These are phyloP conservation scores for Astatoreochromis straeleni DNA, from an alignment of 2,113 vertebrate genomes.

Conservation along the genomic window DNA sequence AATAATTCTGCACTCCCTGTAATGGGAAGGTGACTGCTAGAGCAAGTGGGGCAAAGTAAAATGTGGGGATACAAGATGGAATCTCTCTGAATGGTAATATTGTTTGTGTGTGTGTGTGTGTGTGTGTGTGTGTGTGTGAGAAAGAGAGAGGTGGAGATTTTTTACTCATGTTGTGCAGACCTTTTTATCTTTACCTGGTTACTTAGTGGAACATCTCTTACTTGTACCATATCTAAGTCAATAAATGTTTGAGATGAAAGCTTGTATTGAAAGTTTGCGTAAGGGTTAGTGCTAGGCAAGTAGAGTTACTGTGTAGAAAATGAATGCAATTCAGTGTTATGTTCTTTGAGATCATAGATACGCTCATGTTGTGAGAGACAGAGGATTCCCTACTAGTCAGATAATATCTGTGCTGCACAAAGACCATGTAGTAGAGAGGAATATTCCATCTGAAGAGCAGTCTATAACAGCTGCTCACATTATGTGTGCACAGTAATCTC, in stretches of 20 bases:
- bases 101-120: not conserved
- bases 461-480: not conserved
- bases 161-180: not conserved
- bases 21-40: not conserved
- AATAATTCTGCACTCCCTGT: too few relatives aligned
- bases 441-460: not conserved
- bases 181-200: not conserved
- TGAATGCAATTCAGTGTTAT: not conserved
- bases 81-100: not conserved
- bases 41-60: slow-evolving; percentile 5
- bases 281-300: not conserved
- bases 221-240: not conserved
- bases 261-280: accelerated
- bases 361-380: not conserved
- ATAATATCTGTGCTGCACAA: not conserved
- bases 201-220: not conserved
- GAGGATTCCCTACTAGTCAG: not conserved
- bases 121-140: not conserved
- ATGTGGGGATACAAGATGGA: slow-evolving; percentile 1
- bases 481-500: not conserved
- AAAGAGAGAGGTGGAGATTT: not conserved
- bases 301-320: not conserved
- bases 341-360: not conserved
- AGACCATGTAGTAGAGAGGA: not conserved
- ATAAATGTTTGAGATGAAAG: not conserved